phyloP scores from a whole-genome alignment of 2,888 invertebrate species.

The Poecilobothrus nobilitatus region DNA sequence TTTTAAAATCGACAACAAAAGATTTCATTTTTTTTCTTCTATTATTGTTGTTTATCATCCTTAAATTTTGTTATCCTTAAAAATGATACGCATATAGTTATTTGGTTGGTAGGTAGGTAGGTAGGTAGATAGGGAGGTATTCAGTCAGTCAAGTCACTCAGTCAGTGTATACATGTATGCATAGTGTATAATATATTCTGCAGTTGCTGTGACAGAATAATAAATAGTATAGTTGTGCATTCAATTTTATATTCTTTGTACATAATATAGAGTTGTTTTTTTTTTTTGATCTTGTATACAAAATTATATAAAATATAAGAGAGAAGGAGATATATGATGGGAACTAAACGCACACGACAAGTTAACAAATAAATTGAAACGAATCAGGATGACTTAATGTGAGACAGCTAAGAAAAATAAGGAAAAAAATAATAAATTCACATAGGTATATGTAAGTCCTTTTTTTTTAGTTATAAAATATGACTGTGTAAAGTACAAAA shows the following conservation, averaged over 20 bases:
- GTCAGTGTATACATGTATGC: not conserved
- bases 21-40: not conserved
- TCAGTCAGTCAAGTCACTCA: not conserved
- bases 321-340: not conserved
- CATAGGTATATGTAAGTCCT: too few species aligned
- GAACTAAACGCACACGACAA: conserved; percentile 1
- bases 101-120: too few species aligned
- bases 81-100: not conserved
- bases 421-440: not conserved
- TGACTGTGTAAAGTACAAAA: not conserved
- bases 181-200: too few species aligned
- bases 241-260: too few species aligned
- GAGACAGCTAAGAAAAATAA: not conserved
- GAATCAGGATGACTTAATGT: not conserved
- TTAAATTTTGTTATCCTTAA: not conserved
- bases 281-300: too few species aligned
- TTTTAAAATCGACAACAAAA: not conserved
- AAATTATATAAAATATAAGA: not conserved
- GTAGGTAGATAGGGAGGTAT: too few species aligned
- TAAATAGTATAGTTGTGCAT: not conserved
- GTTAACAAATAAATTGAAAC: not conserved
- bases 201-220: not conserved
- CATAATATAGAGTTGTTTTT: too few species aligned
- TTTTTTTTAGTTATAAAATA: not conserved
- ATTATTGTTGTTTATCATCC: too few species aligned